phyloP scores from a whole-genome alignment of 2,797 vertebrate genomes.

The Sebastes kiyomatsui region DNA sequence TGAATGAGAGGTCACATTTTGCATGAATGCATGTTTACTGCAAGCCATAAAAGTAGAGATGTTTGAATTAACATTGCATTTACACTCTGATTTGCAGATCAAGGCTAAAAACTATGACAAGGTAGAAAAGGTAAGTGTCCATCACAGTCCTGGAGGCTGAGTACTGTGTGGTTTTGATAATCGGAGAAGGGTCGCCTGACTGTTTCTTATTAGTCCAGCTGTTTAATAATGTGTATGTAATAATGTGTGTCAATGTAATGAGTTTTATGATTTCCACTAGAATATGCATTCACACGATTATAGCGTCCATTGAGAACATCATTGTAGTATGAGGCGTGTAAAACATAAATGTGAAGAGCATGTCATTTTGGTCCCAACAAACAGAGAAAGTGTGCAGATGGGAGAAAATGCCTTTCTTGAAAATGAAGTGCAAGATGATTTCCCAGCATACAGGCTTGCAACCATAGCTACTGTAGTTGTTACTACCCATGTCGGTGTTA shows the following conservation, averaged over 20 bases:
- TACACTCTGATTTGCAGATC: constrained; percentile 91
- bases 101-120: constrained; percentile 99
- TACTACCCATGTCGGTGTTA: neutral
- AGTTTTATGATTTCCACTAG: neutral
- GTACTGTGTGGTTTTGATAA: neutral
- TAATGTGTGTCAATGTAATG: neutral
- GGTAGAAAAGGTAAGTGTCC: constrained; percentile 97
- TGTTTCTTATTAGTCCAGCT: neutral
- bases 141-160: neutral
- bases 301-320: neutral
- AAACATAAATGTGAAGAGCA: neutral
- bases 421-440: neutral
- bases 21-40: constrained; percentile 69
- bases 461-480: neutral
- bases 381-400: neutral
- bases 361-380: neutral
- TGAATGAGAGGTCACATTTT: constrained; percentile 46
- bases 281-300: neutral
- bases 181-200: neutral
- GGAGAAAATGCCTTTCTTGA: neutral
- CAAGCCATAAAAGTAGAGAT: constrained; percentile 12
- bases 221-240: neutral
- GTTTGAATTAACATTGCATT: constrained; percentile 77
- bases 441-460: neutral
- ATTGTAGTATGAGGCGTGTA: neutral